Conservation (phyloP, 2,888 invertebrate species). For the Empis livida region DNA sequence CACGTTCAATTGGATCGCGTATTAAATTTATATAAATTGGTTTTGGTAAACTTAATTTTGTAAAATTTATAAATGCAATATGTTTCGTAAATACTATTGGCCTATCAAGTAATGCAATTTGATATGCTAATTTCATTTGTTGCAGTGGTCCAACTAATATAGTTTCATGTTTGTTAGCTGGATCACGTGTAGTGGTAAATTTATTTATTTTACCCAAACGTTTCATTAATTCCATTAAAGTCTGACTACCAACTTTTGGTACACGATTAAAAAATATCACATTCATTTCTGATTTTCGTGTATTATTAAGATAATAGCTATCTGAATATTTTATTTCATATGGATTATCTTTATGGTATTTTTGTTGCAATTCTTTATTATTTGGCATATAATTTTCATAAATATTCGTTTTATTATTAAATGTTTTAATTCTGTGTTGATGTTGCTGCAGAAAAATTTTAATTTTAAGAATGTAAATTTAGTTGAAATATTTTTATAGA, state of each 20-base stretch:
- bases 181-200: conserved; percentile 46
- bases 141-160: conserved; percentile 61
- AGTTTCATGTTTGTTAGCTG: conserved; percentile 71
- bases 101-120: conserved; percentile 57
- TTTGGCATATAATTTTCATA: too few species aligned
- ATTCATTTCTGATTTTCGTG: conserved; percentile 52
- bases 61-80: conserved; percentile 79
- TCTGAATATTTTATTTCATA: too few species aligned
- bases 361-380: too few species aligned
- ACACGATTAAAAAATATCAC: conserved; percentile 80
- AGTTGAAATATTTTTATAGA: not conserved
- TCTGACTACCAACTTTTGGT: conserved; percentile 82
- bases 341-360: too few species aligned
- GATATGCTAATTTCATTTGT: conserved; percentile 56
- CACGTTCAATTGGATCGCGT: conserved; percentile 77
- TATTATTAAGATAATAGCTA: conserved; percentile 47
- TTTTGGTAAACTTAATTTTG: conserved; percentile 59
- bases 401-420: too few species aligned
- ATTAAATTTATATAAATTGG: conserved; percentile 85
- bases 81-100: conserved; percentile 79
- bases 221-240: conserved; percentile 70
- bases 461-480: not conserved
- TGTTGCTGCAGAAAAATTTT: not conserved
- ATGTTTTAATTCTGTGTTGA: not conserved
- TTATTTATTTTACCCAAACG: conserved; percentile 40